phyloP scores from a whole-genome alignment of 2,797 vertebrate genomes.

The Mormyrops attenuatus region DNA sequence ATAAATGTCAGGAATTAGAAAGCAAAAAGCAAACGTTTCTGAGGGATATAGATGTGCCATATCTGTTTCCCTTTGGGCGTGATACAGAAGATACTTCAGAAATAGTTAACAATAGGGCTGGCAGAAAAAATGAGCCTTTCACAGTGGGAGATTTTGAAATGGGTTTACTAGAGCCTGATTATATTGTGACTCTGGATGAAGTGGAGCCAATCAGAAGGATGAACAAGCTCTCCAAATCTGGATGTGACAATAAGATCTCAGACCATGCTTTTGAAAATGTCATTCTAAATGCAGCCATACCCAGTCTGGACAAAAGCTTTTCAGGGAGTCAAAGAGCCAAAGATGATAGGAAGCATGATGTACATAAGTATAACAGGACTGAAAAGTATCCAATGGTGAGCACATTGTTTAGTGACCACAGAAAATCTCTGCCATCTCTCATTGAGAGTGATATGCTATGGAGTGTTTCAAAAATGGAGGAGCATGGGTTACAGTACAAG shows the following conservation, averaged over 20 bases:
- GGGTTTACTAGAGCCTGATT: conserved; percentile 38
- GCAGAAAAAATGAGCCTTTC: conserved; percentile 28
- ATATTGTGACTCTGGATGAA: conserved; percentile 19
- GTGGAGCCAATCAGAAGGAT: background rate
- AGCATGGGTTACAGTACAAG: conserved; percentile 20
- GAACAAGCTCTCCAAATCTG: background rate
- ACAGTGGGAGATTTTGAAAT: conserved; percentile 35
- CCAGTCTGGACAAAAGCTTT: conserved; percentile 30
- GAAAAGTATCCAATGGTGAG: background rate
- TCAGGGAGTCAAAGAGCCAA: conserved; percentile 30
- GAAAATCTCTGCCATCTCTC: background rate
- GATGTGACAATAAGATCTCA: background rate
- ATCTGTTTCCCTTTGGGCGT: conserved; percentile 27
- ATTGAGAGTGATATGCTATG: background rate
- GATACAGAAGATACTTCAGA: conserved; percentile 34
- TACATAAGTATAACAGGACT: background rate
- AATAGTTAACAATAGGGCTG: conserved; percentile 31
- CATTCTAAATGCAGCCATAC: conserved; percentile 20
- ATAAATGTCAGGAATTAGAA: conserved; percentile 18
- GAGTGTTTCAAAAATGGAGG: conserved; percentile 3
- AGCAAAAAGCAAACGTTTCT: conserved; percentile 33
- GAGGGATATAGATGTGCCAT: conserved; percentile 34
- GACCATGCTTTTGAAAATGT: conserved; percentile 37
- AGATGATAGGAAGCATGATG: conserved; percentile 32
- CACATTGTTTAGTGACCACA: background rate